phyloP scores from a whole-genome alignment of 2,113 vertebrate genomes.

The Solenodon paradoxus region DNA sequence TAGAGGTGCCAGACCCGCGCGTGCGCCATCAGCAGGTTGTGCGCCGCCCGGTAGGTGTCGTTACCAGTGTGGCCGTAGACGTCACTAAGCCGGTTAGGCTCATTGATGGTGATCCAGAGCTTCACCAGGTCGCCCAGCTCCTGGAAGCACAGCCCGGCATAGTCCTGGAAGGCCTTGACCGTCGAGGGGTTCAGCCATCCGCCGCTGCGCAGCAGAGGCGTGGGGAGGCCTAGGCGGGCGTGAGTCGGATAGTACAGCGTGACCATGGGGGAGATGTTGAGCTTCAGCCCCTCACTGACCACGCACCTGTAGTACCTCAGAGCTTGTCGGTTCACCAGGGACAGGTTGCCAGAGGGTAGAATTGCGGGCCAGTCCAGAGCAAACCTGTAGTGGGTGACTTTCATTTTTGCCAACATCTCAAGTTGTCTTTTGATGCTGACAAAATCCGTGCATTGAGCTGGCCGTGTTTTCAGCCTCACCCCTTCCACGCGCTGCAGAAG shows the following conservation, averaged over 20 bases:
- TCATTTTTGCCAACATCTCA: slow-evolving; percentile 85
- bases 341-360: slow-evolving; percentile 88
- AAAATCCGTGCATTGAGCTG: slow-evolving; percentile 92
- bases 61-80: slow-evolving; percentile 82
- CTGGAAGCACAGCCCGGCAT: slow-evolving; percentile 90
- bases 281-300: slow-evolving; percentile 87
- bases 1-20: slow-evolving; percentile 91
- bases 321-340: slow-evolving; percentile 84
- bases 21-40: slow-evolving; percentile 92
- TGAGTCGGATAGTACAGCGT: slow-evolving; percentile 92
- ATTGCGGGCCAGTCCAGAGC: slow-evolving; percentile 95
- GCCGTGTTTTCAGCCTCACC: slow-evolving; percentile 86
- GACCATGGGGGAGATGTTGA: slow-evolving; percentile 84
- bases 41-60: slow-evolving; percentile 86
- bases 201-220: slow-evolving; percentile 82
- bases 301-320: slow-evolving; percentile 93
- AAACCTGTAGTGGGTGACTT: slow-evolving; percentile 92
- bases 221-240: slow-evolving; percentile 86
- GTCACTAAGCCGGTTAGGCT: slow-evolving; percentile 91
- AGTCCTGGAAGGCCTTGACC: slow-evolving; percentile 87
- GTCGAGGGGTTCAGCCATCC: slow-evolving; percentile 92
- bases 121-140: slow-evolving; percentile 90
- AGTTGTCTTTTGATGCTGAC: slow-evolving; percentile 89
- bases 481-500: slow-evolving; percentile 86
- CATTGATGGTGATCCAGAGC: slow-evolving; percentile 96